Conservation (phyloP, 92 coral and sea anemone genomes). For the Phenganax marumi region DNA sequence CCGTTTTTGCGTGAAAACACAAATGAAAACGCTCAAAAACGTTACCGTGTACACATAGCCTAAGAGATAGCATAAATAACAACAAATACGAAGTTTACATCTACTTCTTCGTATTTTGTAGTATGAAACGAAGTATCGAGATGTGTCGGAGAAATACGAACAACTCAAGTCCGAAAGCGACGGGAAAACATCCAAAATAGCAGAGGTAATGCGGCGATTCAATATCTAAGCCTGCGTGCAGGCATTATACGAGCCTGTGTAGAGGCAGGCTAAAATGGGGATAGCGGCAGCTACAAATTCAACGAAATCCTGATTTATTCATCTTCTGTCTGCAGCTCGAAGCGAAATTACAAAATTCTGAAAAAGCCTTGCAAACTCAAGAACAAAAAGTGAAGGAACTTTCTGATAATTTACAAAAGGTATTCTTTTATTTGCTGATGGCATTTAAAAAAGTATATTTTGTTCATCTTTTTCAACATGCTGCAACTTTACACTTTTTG, state of each 20-base stretch:
- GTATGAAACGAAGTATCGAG: conserved; percentile 39
- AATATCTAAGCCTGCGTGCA: neutral
- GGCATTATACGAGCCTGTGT: too few relatives aligned
- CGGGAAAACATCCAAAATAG: conserved; percentile 34
- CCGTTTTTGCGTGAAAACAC: too few relatives aligned
- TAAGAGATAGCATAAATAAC: neutral
- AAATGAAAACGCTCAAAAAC: too few relatives aligned
- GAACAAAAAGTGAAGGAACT: conserved; percentile 78
- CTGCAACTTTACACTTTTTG: too few relatives aligned
- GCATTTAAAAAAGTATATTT: neutral
- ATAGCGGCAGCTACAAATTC: too few relatives aligned
- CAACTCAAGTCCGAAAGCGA: conserved; percentile 34
- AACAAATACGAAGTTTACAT: too few relatives aligned
- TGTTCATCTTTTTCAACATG: too few relatives aligned
- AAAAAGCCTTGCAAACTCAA: conserved; percentile 47
- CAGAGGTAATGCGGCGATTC: conserved; percentile 25
- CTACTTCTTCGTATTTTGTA: neutral
- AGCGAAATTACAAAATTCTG: conserved; percentile 38
- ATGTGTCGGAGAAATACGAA: conserved; percentile 35
- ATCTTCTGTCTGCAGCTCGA: conserved; percentile 13
- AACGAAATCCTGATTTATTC: neutral
- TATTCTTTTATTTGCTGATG: neutral
- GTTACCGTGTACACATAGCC: too few relatives aligned
- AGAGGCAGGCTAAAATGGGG: too few relatives aligned
- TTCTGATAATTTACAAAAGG: conserved; percentile 52